Evolutionary conservation across 1,140 invertebrate species (phyloP).

Genomic region (Gonatopus flavifemur): DNA sequence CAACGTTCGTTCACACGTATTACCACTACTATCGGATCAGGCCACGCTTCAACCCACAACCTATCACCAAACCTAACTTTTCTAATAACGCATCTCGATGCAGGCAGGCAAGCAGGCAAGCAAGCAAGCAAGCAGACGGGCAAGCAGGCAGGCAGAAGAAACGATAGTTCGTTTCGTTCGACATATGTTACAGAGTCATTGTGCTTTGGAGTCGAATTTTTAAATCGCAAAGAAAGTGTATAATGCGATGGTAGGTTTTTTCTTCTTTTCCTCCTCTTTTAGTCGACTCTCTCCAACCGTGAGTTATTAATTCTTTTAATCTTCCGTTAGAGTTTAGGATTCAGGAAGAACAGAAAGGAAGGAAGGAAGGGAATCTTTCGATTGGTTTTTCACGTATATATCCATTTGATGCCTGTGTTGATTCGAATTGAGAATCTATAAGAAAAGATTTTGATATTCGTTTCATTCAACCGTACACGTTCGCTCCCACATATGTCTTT

Average conservation of each 20-base stretch:
- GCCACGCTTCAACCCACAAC: too few relatives aligned
- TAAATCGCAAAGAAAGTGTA: conserved; percentile 15
- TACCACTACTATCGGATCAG: conserved; percentile 10
- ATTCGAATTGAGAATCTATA: too few relatives aligned
- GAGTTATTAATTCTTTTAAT: conserved; percentile 38
- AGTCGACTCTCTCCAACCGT: conserved; percentile 14
- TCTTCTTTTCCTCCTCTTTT: conserved; percentile 1
- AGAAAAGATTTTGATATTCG: too few relatives aligned
- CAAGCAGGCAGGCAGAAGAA: conserved; percentile 21
- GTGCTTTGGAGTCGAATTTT: conserved; percentile 12
- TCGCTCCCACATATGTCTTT: too few relatives aligned
- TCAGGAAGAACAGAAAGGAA: background rate
- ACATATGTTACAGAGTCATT: conserved; percentile 45
- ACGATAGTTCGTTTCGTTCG: conserved; percentile 18
- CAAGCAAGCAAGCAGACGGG: conserved; percentile 11
- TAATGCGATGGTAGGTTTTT: conserved; percentile 17
- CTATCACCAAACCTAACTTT: too few relatives aligned
- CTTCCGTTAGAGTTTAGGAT: conserved; percentile 33
- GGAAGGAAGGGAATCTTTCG: too few relatives aligned
- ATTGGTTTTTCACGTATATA: too few relatives aligned
- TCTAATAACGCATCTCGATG: conserved; percentile 49
- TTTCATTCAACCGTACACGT: too few relatives aligned
- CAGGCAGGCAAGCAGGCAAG: conserved; percentile 23
- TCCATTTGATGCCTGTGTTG: too few relatives aligned
- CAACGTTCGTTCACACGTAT: conserved; percentile 6